Base-by-base conservation (phyloP, 1,140 invertebrate species). In the Drosophila takahashii region DNA sequence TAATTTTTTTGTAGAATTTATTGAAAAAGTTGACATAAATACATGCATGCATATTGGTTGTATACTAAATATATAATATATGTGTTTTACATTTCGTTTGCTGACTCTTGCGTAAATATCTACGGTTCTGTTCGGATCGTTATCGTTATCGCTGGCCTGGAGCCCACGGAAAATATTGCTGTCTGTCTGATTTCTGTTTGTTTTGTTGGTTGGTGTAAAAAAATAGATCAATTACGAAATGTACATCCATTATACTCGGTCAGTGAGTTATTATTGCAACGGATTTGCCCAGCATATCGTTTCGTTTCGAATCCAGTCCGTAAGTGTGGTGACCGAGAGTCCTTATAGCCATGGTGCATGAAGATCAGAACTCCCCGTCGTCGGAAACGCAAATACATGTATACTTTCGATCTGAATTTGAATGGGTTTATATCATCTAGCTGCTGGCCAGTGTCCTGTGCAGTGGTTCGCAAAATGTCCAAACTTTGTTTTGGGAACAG, bases 1-100 rank as follows among this genome's bases (percentile, higher is more conserved):
- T 52, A 48, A 37, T 32, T 58, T 60, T 69, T 79, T 74, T 90
- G 75, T 78, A 79, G 84, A 90, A 91, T 91, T 91, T 91, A 89
- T 92, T 91, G 86, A 90, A 90, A 90, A 91, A 91, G 86, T 91
- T 81, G 87, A 92, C 87, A 91, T 91, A 91, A 91, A 91, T 91
- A 91, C 90, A 91, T 90, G 90, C 90, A 91, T 91, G 90, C 90
- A 91, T 91, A 90, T 90, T 79, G 81, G 81, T 81, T 90, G 75
- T 90, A 81, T 90, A 90, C 86, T 86, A 90, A 90, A 90, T 90
- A 90, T 90, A 89, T 86, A 84, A 80, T 77, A 78, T 86, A 83
- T 87, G 71, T 79, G 74, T 85, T 90, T 74, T 73, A 72, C 67
- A 72, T 78, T 67, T 78, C 72, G 53, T 78, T 77, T 80, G 70